A percentile compares a stretch with the other conserved stretches of the same genome.
Conservation (phyloP, 2,888 invertebrate genomes). For the Acleris laterana region DNA sequence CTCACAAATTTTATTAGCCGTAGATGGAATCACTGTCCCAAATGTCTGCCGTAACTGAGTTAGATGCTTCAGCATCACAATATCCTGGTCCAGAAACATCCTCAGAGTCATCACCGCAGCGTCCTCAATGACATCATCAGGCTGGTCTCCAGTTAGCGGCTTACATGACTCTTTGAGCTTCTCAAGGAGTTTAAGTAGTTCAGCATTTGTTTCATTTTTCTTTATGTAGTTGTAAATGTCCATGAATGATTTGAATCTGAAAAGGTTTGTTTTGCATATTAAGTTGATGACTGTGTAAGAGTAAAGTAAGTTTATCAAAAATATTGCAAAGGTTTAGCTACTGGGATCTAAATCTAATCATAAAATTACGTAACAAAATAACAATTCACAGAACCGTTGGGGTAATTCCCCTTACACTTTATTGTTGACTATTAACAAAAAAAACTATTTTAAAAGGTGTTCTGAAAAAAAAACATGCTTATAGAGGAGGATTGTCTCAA, state of each 20-base stretch:
- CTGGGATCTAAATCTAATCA: no score
- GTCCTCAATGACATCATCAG: slow-evolving; percentile 85
- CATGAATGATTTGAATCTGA: slow-evolving; percentile 77
- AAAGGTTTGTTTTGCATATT: slow-evolving; percentile 34
- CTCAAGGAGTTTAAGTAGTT: slow-evolving; percentile 61
- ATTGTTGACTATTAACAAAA: no score
- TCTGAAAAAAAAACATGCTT: no score
- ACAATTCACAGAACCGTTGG: no score
- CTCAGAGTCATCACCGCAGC: slow-evolving; percentile 85
- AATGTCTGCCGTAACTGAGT: slow-evolving; percentile 84
- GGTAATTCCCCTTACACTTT: no score
- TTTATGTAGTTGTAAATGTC: slow-evolving; percentile 77
- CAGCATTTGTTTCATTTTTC: slow-evolving; percentile 59
- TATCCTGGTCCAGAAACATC: slow-evolving; percentile 85
- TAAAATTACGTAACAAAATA: no score
- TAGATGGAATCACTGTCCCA: slow-evolving; percentile 81
- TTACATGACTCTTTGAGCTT: slow-evolving; percentile 64
- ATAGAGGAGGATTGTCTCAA: no score
- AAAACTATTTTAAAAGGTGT: no score
- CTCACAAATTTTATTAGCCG: slow-evolving; percentile 84
- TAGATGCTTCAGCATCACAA: slow-evolving; percentile 84
- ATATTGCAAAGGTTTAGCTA: no score
- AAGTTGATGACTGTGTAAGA: no score
- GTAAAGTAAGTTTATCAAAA: no score
- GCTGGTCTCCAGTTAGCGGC: slow-evolving; percentile 82